Evolutionary conservation across 2,888 invertebrate species (phyloP), one percentile per base, ranked within the genome.

Genomic region (Sipha maydis): DNA sequence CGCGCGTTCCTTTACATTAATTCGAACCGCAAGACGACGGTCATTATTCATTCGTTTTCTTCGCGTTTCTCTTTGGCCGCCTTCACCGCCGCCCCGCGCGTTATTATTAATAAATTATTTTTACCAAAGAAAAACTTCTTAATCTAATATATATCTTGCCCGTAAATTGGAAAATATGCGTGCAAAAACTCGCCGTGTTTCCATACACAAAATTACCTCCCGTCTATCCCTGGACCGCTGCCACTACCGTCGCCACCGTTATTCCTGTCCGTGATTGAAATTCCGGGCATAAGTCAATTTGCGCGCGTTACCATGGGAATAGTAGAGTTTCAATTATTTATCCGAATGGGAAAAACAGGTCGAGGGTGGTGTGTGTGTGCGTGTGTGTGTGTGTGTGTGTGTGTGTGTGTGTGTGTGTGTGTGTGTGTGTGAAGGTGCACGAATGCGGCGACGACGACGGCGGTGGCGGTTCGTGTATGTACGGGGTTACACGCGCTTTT

Each of bases 11-110:
- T 73, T 83, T 73, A 73, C 71, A 83, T 83, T 83, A 83, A 83
- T 83, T 73, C 71, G 54, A 83, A 73, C 73, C 34, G n/a, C 83
- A 34, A 31, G 25, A 71, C 71, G 75, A 38, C n/a, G 83, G 83
- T 83, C 83, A 83, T 83, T 83, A 83, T 83, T 83, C 83, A 83
- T 83, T 73, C 83, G 83, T 54, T n/a, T n/a, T n/a, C n/a, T n/a
- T 54, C 54, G 83, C 83, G 54, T 83, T 83, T 83, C 83, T 83
- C 34, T 83, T 73, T 31, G 71, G 21, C 69, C 41, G 7, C 82
- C 41, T 34, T 34, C 4, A 34, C n/a, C 48, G 38, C 54, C 54
- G 28, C 48, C n/a, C 38, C 48, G 31, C 54, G 31, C 38, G 83
- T 83, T 83, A 71, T 73, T 83, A 83, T 83, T 83, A 83, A 83